Percentiles rank a stretch among this genome's conserved stretches.
Evolutionary conservation across 1,140 invertebrate genomes (phyloP).

Genomic region (Mizuhopecten yessoensis): DNA sequence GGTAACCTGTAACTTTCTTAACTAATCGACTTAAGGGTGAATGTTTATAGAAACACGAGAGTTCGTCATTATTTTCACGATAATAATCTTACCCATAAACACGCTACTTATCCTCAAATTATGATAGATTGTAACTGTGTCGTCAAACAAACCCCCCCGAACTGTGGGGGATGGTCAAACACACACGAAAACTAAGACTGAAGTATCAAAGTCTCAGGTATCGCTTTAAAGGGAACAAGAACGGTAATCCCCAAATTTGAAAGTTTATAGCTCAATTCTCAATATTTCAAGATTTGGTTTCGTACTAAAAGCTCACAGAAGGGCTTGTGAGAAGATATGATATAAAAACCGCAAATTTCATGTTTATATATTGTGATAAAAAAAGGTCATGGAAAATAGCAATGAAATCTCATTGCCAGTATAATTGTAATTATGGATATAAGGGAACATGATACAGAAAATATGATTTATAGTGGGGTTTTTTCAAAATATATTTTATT

Average conservation of each 20-base stretch:
- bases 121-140: neutral
- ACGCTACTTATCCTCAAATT: conserved; percentile 7
- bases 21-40: neutral
- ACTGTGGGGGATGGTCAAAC: neutral
- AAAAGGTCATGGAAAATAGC: too few relatives aligned
- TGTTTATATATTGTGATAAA: too few relatives aligned
- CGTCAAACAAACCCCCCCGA: neutral
- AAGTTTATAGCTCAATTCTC: neutral
- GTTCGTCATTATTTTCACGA: neutral
- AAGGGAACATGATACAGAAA: too few relatives aligned
- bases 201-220: neutral
- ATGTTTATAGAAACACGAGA: neutral
- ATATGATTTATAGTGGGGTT: too few relatives aligned
- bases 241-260: neutral
- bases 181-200: neutral
- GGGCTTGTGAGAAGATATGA: too few relatives aligned
- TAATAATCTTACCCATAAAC: conserved; percentile 16
- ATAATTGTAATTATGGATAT: too few relatives aligned
- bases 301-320: too few relatives aligned
- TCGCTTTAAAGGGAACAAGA: neutral
- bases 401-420: too few relatives aligned
- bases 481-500: too few relatives aligned
- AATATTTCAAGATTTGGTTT: neutral
- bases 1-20: neutral
- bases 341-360: too few relatives aligned